Evolutionary conservation across 2,113 vertebrate genomes (phyloP).

Genomic region (Notarius lentiginosus): DNA sequence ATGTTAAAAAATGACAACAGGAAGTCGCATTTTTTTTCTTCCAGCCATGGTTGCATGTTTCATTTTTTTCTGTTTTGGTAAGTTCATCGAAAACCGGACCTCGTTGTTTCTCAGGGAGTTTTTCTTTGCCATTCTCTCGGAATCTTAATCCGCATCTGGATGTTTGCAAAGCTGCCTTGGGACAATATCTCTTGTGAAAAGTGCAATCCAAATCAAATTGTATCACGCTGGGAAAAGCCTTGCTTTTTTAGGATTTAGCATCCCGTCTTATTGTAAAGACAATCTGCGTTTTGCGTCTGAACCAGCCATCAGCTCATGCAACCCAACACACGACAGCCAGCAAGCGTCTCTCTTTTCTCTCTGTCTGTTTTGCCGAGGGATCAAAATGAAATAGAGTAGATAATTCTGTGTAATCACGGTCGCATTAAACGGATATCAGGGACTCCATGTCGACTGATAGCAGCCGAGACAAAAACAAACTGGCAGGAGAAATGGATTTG

Average conservation of each 20-base stretch:
- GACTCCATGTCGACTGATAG: neutral
- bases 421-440: slow-evolving; percentile 13
- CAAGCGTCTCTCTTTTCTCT: neutral
- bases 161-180: neutral
- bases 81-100: neutral
- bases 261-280: neutral
- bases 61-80: neutral
- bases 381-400: neutral
- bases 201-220: neutral
- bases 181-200: neutral
- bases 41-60: neutral
- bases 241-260: neutral
- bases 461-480: slow-evolving; percentile 18
- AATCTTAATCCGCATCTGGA: neutral
- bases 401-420: slow-evolving; percentile 28
- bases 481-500: slow-evolving; percentile 12
- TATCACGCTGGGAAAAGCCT: neutral
- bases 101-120: neutral
- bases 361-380: slow-evolving; percentile 3
- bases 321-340: neutral
- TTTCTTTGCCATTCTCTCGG: neutral
- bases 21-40: neutral
- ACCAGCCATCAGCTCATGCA: neutral
- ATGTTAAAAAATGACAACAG: neutral
- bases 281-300: neutral